Conservation (phyloP, 2,888 invertebrate genomes). For the Perdita meconis region DNA sequence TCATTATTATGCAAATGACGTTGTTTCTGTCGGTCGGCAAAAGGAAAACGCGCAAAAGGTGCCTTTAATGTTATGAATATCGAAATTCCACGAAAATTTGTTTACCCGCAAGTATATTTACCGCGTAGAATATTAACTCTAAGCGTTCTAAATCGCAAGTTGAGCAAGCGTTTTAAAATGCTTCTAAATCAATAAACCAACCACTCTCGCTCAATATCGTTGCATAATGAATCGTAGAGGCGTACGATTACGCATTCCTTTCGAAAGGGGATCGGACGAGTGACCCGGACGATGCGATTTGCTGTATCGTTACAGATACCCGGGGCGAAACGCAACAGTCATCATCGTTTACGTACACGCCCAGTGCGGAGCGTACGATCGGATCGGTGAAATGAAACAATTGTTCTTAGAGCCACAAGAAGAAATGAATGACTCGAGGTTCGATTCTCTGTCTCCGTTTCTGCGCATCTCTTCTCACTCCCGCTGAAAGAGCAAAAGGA, state of each 20-base stretch:
- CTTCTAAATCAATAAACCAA: too few species aligned
- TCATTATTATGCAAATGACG: too few species aligned
- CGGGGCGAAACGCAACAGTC: slow-evolving; percentile 45
- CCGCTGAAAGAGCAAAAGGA: slow-evolving; percentile 23
- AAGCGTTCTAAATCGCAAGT: too few species aligned
- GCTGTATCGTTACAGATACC: slow-evolving; percentile 64
- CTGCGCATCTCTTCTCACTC: slow-evolving; percentile 25
- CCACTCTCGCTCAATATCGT: too few species aligned
- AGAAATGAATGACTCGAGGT: slow-evolving; percentile 65
- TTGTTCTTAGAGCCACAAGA: slow-evolving; percentile 66
- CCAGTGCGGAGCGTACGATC: slow-evolving; percentile 55
- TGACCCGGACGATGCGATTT: slow-evolving; percentile 34
- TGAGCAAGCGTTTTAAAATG: too few species aligned
- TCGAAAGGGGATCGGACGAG: slow-evolving; percentile 56
- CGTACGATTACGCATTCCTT: slow-evolving; percentile 42
- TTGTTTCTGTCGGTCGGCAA: too few species aligned
- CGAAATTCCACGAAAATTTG: too few species aligned
- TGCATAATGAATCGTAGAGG: too few species aligned
- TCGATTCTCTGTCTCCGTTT: slow-evolving; percentile 26
- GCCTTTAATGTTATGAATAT: too few species aligned
- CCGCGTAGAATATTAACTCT: too few species aligned
- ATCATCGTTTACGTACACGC: slow-evolving; percentile 63
- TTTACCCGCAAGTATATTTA: too few species aligned
- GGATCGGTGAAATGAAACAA: slow-evolving; percentile 69
- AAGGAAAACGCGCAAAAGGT: too few species aligned